These are phyloP conservation scores for Steromphala cineraria DNA, from an alignment of 2,888 invertebrate genomes.

Conservation along the genomic window DNA sequence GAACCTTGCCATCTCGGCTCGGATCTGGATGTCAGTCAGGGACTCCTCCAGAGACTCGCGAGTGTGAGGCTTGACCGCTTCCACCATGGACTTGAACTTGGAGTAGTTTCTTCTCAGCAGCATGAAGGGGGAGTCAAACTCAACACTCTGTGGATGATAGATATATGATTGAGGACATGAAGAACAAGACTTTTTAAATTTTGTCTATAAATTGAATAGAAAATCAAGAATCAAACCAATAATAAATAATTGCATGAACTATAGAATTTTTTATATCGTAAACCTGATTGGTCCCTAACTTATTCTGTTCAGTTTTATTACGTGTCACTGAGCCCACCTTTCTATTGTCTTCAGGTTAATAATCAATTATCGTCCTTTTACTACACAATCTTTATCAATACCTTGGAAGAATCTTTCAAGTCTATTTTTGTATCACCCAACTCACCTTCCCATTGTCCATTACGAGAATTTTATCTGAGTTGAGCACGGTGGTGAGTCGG, in stretches of 20 bases:
- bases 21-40: neutral
- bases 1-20: neutral
- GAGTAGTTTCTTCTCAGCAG: constrained; percentile 76
- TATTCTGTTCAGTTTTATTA: no score
- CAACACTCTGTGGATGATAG: constrained; percentile 62
- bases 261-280: no score
- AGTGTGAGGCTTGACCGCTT: constrained; percentile 53
- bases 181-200: neutral
- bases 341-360: no score
- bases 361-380: no score
- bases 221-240: no score
- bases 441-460: constrained; percentile 78
- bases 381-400: no score
- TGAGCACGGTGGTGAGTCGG: constrained; percentile 79
- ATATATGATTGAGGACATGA: neutral
- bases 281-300: no score
- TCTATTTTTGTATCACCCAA: neutral
- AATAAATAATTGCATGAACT: no score
- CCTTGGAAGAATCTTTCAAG: no score
- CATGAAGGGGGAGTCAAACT: constrained; percentile 76
- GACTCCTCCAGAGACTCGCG: constrained; percentile 1
- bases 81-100: constrained; percentile 76
- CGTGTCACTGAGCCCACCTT: no score
- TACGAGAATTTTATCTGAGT: constrained; percentile 78
- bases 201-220: neutral